A percentile compares a stretch with the other conserved stretches of the same genome.
phyloP scores from a whole-genome alignment of 2,113 vertebrate species.

The Uria lomvia region DNA sequence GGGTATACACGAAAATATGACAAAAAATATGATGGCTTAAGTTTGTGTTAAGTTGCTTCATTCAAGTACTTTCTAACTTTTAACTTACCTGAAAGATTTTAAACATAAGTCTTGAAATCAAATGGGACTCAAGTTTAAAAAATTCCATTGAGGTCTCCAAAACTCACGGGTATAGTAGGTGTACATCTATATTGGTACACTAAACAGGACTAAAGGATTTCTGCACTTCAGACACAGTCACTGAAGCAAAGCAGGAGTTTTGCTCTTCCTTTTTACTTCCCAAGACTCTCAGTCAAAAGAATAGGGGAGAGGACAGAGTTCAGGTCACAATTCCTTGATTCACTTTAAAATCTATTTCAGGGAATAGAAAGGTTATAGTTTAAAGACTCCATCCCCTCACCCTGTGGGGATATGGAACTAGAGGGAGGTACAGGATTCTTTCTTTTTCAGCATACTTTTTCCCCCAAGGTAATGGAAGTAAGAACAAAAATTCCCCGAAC shows the following conservation, averaged over 20 bases:
- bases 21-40: neutral
- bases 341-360: constrained; percentile 34
- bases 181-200: neutral
- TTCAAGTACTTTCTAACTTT: neutral
- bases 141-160: neutral
- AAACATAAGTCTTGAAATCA: neutral
- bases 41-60: neutral
- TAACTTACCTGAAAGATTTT: neutral
- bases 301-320: neutral
- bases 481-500: neutral
- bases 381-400: neutral
- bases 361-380: neutral
- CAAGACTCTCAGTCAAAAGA: neutral
- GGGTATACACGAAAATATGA: neutral
- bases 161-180: neutral
- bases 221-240: neutral
- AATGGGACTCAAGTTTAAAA: neutral
- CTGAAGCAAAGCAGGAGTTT: constrained; percentile 1
- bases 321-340: neutral
- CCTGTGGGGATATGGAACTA: neutral
- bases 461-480: neutral
- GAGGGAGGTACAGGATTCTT: neutral
- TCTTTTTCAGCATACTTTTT: neutral
- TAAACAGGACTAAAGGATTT: neutral
- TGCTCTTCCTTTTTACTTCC: neutral